These are phyloP conservation scores for Xylocopa sonorina DNA, from an alignment of 1,140 invertebrate genomes.

Conservation along the genomic window DNA sequence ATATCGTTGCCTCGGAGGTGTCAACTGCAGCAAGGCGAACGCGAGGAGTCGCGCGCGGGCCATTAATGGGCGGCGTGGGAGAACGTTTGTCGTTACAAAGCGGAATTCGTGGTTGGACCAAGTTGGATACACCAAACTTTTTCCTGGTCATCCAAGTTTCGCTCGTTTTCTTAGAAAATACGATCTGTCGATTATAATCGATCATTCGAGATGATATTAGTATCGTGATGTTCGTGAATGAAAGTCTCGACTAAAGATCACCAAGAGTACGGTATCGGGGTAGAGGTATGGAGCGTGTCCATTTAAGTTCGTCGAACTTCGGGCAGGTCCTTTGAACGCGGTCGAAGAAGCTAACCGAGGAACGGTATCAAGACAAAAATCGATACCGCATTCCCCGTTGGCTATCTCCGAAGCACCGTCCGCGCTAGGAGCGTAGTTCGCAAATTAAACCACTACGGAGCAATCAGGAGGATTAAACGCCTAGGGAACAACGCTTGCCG, in stretches of 20 bases:
- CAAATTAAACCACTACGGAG: slow-evolving; percentile 48
- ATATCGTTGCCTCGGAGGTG: slow-evolving; percentile 55
- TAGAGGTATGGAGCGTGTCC: not conserved
- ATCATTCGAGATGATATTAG: no score
- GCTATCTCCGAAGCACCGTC: slow-evolving; percentile 30
- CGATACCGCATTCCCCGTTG: slow-evolving; percentile 49
- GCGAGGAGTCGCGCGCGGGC: not conserved
- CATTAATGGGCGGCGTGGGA: not conserved
- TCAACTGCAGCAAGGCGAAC: slow-evolving; percentile 60
- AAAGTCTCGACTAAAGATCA: not conserved
- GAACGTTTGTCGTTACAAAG: slow-evolving; percentile 36
- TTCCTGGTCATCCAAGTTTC: no score
- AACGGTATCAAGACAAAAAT: slow-evolving; percentile 62
- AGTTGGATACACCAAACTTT: not conserved
- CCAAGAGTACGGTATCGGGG: not conserved
- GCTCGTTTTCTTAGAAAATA: no score
- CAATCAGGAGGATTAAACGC: slow-evolving; percentile 39
- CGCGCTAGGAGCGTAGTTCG: slow-evolving; percentile 27
- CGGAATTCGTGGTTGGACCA: slow-evolving; percentile 18
- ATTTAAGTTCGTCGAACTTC: slow-evolving; percentile 55
- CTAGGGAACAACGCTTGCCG: slow-evolving; percentile 5
- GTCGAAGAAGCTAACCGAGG: slow-evolving; percentile 56
- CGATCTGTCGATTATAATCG: no score
- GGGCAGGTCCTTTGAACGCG: slow-evolving; percentile 27
- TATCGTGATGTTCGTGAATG: not conserved